Evolutionary conservation across 2,888 invertebrate species (phyloP), one percentile per base, ranked within the genome.

Genomic region (Agapostemon virescens): DNA sequence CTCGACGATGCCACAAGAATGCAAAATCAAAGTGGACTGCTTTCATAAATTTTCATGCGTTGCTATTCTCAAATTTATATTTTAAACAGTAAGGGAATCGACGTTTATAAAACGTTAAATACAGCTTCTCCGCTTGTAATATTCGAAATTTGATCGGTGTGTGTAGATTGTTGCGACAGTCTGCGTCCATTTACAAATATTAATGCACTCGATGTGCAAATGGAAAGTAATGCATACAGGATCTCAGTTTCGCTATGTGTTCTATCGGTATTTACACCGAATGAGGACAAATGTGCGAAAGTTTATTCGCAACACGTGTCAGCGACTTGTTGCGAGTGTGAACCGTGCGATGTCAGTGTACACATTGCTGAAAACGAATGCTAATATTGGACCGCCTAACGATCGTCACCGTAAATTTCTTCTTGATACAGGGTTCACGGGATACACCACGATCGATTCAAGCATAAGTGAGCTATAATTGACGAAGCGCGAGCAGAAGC

Each of bases 401-500:
- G 30, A 66, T 30, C 45, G 26, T 40, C 55, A 66, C 26, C 55
- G 38, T n/a, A n/a, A 36, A 49, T 68, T 73, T 81, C 67, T 81
- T 76, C 71, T 72, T 30, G 33, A 61, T 70, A 70, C 74, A 77
- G 82, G 82, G 75, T 82, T 75, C 69, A 52, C 45, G 36, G 40
- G 68, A 61, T 36, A 30, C 17, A 38, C 23, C 61, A 42, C 64
- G 45, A 72, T 67, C 74, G 67, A 67, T 77, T 67, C 66, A 71
- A 74, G 76, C 76, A 69, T 79, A 75, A 83, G 67, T 45, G 75
- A 67, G 64, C 49, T 69, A 63, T 52, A 69, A 69, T 75, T 69
- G 74, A 73, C 33, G 68, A 58, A 68, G 42, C 55, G 70, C 40
- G 55, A 58, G 55, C 52, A 49, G 52, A 55, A 49, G n/a, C 42